Conservation (phyloP, 2,797 vertebrate genomes). For the Lateolabrax maculatus region DNA sequence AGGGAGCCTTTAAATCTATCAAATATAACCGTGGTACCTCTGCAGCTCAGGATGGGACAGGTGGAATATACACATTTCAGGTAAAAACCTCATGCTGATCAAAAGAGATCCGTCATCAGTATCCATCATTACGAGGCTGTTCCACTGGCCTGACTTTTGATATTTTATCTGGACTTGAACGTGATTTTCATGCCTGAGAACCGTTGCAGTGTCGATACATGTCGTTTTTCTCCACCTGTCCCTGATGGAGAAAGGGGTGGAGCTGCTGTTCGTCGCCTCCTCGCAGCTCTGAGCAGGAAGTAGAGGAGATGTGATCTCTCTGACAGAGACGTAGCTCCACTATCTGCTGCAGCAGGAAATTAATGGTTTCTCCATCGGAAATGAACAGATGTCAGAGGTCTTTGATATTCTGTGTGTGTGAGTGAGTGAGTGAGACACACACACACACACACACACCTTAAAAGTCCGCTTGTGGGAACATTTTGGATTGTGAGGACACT, state of each 20-base stretch:
- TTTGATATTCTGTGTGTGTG: neutral
- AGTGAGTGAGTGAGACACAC: neutral
- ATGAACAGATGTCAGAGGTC: conserved; percentile 70
- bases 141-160: neutral
- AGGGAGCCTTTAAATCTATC: no score
- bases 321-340: conserved; percentile 20
- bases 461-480: no score
- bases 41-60: no score
- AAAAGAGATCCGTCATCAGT: neutral
- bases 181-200: neutral
- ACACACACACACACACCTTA: no score
- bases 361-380: conserved; percentile 71
- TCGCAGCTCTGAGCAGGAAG: conserved; percentile 19
- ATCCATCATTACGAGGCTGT: neutral
- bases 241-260: neutral
- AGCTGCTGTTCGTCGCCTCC: conserved; percentile 15
- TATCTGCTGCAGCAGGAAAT: conserved; percentile 57
- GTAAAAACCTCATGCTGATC: neutral
- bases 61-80: neutral
- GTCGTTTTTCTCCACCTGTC: conserved; percentile 5
- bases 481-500: neutral
- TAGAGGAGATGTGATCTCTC: conserved; percentile 19
- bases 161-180: neutral
- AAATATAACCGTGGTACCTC: no score
- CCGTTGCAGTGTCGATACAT: neutral